These are phyloP conservation scores for Euwallacea fornicatus DNA, from an alignment of 1,140 invertebrate species.

Conservation along the genomic window DNA sequence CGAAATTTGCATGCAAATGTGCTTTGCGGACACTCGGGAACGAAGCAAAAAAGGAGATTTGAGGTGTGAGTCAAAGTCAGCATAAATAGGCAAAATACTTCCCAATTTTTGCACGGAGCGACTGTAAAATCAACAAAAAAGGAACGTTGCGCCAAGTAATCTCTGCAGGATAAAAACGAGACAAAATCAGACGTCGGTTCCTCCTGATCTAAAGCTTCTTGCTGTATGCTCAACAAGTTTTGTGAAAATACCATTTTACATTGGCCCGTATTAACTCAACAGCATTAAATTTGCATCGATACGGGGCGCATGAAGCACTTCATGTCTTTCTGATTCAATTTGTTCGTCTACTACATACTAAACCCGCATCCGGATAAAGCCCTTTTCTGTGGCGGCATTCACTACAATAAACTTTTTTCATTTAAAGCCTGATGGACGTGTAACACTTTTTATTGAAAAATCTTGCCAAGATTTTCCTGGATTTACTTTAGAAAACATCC, in stretches of 20 bases:
- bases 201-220: not conserved
- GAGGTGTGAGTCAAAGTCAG: too few species aligned
- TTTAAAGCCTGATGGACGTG: not conserved
- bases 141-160: too few species aligned
- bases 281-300: not conserved
- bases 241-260: not conserved
- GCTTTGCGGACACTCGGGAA: too few species aligned
- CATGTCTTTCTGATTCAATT: constrained; percentile 1
- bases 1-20: too few species aligned
- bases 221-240: not conserved
- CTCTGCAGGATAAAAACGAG: too few species aligned
- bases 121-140: too few species aligned
- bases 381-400: not conserved
- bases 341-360: constrained; percentile 1
- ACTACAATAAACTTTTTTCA: not conserved
- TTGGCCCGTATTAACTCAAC: not conserved
- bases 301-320: not conserved
- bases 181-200: too few species aligned
- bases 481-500: not conserved
- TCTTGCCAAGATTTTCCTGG: not conserved
- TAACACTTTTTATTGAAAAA: not conserved
- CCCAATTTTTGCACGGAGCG: too few species aligned
- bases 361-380: not conserved
- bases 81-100: too few species aligned
- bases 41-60: too few species aligned